Conservation (phyloP, 1,140 invertebrate genomes). For the Dendroctonus valens region DNA sequence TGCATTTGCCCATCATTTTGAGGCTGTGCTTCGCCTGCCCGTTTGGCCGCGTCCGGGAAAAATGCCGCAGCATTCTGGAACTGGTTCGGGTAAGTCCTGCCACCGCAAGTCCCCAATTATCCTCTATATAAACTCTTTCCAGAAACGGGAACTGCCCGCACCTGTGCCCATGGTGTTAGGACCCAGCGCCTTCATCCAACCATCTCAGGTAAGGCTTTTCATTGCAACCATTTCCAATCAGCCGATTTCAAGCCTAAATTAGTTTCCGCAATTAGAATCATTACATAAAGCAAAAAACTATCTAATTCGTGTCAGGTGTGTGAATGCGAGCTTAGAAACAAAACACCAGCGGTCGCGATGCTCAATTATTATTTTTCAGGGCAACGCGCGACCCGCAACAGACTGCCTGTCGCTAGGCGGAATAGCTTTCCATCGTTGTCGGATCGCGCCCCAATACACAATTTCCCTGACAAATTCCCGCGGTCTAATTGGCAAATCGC, state of each 20-base stretch:
- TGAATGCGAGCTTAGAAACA: slow-evolving; percentile 17
- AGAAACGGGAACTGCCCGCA: slow-evolving; percentile 59
- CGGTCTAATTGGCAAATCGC: too few species aligned
- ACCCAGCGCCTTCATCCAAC: slow-evolving; percentile 58
- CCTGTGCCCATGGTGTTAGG: slow-evolving; percentile 56
- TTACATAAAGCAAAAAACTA: too few species aligned
- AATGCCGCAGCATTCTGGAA: slow-evolving; percentile 58
- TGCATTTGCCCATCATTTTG: slow-evolving; percentile 59
- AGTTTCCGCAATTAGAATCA: too few species aligned
- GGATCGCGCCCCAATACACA: not conserved
- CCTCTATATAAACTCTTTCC: slow-evolving; percentile 37
- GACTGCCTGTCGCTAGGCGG: slow-evolving; percentile 34
- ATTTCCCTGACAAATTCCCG: not conserved
- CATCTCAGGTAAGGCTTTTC: slow-evolving; percentile 55
- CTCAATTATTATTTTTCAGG: slow-evolving; percentile 30
- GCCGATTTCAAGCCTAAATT: too few species aligned
- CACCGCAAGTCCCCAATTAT: too few species aligned
- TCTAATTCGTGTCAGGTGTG: slow-evolving; percentile 19
- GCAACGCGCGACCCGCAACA: slow-evolving; percentile 23
- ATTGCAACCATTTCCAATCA: too few species aligned
- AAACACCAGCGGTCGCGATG: slow-evolving; percentile 11
- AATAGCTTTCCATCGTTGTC: slow-evolving; percentile 19
- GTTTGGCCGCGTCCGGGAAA: slow-evolving; percentile 58
- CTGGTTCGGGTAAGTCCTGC: slow-evolving; percentile 55
- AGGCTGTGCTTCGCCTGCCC: slow-evolving; percentile 60